Evolutionary conservation across 2,113 vertebrate genomes (phyloP), one percentile per base, ranked within the genome.

Genomic region (Phrynosoma platyrhinos): DNA sequence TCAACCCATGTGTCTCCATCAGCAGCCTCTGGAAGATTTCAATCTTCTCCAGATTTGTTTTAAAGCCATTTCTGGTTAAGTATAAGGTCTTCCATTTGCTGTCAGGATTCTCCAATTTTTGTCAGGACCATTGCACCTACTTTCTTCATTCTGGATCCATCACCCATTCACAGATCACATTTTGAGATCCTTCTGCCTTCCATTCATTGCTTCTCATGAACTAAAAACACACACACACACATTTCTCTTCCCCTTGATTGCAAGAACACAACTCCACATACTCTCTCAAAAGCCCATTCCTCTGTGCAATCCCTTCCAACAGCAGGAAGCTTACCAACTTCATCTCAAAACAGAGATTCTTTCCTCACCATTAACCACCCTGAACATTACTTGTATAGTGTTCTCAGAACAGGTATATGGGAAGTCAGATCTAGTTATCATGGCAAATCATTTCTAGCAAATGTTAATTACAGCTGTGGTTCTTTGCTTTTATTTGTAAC

Each of bases 401-500:
- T 52, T 12, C 6, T 74, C 18, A 52, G 52, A 30, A n/a, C 9
- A 72, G 42, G 16, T 23, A 32, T 36, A 74, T 20, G 5, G 30
- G 23, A 84, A 20, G 18, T 69, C 32, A 68, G 23, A 81, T 13
- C 25, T 25, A 62, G 2, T 23, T 32, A 32, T 77, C 16, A 21
- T 18, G 20, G n/a, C 21, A 55, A 53, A 55, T 40, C 10, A 6
- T 69, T 55, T 88, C 53, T 55, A 23, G 36, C n/a, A 32, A 6
- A 21, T 64, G 18, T 52, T 85, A n/a, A 85, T 13, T 27, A 40
- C 66, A 71, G n/a, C 47, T 77, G 9, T 79, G 64, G 3, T 42
- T n/a, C 53, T 87, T 87, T 87, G 55, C 71, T 82, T 87, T 66
- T 47, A 82, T 76, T 82, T 53, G 71, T 76, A 82, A 20, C 55